Evolutionary conservation across 1,140 invertebrate species (phyloP).

Genomic region (Tyrophagus putrescentiae): DNA sequence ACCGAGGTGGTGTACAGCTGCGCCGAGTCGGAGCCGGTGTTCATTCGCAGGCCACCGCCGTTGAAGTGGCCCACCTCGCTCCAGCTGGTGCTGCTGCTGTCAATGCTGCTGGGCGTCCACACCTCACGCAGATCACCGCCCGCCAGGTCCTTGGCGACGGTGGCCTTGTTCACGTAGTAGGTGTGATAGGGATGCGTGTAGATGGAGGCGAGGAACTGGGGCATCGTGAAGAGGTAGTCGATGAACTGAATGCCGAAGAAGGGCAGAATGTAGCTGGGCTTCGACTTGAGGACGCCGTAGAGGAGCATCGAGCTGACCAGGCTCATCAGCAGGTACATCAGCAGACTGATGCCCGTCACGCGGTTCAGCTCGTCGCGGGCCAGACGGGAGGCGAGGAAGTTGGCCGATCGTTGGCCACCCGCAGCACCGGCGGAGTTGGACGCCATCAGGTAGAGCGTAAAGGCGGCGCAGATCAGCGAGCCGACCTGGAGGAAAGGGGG

Average conservation of each 20-base stretch:
- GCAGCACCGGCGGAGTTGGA: too few species aligned
- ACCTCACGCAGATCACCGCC: too few species aligned
- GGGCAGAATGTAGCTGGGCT: constrained; percentile 58
- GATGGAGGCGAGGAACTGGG: constrained; percentile 18
- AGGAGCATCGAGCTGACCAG: constrained; percentile 22
- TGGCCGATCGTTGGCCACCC: neutral
- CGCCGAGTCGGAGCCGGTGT: neutral
- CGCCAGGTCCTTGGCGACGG: too few species aligned
- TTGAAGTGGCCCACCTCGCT: too few species aligned
- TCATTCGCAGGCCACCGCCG: too few species aligned
- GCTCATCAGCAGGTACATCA: constrained; percentile 14
- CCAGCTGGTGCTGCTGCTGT: too few species aligned
- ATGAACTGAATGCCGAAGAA: constrained; percentile 77
- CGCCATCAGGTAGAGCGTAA: constrained; percentile 6
- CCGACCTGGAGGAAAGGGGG: constrained; percentile 3
- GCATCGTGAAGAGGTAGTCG: constrained; percentile 61
- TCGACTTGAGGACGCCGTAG: constrained; percentile 24
- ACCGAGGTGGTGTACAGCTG: constrained; percentile 12
- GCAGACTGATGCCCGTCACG: neutral
- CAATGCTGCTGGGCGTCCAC: too few species aligned
- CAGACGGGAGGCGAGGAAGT: neutral
- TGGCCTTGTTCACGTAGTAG: neutral
- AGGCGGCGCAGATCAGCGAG: constrained; percentile 16
- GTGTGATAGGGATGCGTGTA: constrained; percentile 11
- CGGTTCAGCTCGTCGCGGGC: neutral